phyloP scores from a whole-genome alignment of 2,888 invertebrate genomes.

The Cephus pygmeus region DNA sequence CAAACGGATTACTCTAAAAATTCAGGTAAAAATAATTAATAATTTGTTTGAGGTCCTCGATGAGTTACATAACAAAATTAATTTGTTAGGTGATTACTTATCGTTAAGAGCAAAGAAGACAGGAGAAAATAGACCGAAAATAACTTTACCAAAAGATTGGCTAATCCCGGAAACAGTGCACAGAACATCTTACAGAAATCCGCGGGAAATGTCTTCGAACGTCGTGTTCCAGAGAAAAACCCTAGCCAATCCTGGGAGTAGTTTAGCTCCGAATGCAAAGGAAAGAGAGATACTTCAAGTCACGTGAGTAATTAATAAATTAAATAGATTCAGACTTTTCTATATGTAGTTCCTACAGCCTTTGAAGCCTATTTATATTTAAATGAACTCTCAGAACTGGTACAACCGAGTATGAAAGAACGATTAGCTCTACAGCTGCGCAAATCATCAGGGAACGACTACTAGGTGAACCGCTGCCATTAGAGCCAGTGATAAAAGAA shows the following conservation, averaged over 20 bases:
- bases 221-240: constrained; percentile 13
- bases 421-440: constrained; percentile 40
- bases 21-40: constrained; percentile 24
- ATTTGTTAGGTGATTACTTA: constrained; percentile 22
- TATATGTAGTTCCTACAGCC: neutral
- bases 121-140: constrained; percentile 12
- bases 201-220: constrained; percentile 27
- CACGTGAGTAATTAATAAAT: constrained; percentile 31
- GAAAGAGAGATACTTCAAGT: constrained; percentile 46
- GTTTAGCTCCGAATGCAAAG: constrained; percentile 38
- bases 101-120: constrained; percentile 24
- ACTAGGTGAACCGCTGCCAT: constrained; percentile 31
- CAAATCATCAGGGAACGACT: constrained; percentile 33
- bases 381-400: constrained; percentile 42
- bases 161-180: constrained; percentile 48
- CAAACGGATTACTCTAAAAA: constrained; percentile 38
- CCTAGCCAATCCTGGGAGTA: constrained; percentile 30
- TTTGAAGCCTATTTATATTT: neutral
- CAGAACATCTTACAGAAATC: constrained; percentile 41
- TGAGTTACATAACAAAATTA: neutral
- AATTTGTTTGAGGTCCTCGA: neutral
- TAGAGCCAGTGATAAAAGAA: constrained; percentile 27
- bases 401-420: constrained; percentile 42
- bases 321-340: neutral
- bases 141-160: constrained; percentile 42